Evolutionary conservation across 1,140 invertebrate species (phyloP).

Genomic region (Drosophila miranda): DNA sequence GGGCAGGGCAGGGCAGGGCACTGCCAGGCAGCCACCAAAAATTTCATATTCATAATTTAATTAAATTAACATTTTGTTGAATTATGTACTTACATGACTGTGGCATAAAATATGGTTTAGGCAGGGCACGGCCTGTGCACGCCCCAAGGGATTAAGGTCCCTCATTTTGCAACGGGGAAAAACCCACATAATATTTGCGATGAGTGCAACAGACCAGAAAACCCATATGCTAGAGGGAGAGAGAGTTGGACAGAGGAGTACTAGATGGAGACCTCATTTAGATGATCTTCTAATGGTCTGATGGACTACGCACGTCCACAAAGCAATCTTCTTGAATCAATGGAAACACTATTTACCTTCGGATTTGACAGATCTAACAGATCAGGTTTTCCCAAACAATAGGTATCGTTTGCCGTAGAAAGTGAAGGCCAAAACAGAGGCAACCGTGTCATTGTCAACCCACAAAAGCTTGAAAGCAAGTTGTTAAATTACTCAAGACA

Average conservation of each 20-base stretch:
- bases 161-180: too few species aligned
- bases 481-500: slow-evolving; percentile 44
- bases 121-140: slow-evolving; percentile 36
- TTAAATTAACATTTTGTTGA: slow-evolving; percentile 78
- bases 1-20: slow-evolving; percentile 22
- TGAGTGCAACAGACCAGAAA: slow-evolving; percentile 62
- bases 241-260: background rate
- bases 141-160: slow-evolving; percentile 40
- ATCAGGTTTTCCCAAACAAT: background rate
- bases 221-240: slow-evolving; percentile 10
- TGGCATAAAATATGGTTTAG: slow-evolving; percentile 50
- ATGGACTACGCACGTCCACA: background rate
- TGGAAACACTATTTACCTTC: too few species aligned
- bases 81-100: slow-evolving; percentile 62
- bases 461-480: slow-evolving; percentile 19
- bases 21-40: slow-evolving; percentile 44
- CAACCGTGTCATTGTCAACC: slow-evolving; percentile 15
- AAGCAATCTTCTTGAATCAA: background rate
- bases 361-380: background rate
- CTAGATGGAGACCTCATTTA: too few species aligned
- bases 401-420: too few species aligned
- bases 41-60: slow-evolving; percentile 77
- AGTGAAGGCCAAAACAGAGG: background rate
- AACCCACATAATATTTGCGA: slow-evolving; percentile 14
- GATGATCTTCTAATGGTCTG: too few species aligned